These are phyloP conservation scores for Cistogaster globosa DNA, from an alignment of 2,888 invertebrate genomes.

Conservation along the genomic window DNA sequence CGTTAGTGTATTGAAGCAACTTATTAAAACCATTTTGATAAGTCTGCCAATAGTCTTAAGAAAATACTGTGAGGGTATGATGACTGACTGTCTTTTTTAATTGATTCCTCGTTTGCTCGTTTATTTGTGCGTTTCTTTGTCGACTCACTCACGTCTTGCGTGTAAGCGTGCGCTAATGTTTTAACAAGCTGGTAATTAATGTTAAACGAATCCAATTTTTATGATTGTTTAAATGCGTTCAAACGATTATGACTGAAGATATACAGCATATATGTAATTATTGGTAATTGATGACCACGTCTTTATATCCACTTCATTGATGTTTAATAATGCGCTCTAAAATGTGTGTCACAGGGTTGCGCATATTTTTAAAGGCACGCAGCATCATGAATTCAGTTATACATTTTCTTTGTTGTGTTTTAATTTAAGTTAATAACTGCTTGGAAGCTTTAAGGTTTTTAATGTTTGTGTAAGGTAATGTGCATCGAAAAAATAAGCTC, in stretches of 20 bases:
- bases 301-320: not conserved
- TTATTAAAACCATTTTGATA: constrained; percentile 66
- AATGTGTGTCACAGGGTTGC: constrained; percentile 67
- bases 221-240: constrained; percentile 11
- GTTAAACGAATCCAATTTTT: constrained; percentile 41
- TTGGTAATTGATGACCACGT: not conserved
- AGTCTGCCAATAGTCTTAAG: not conserved
- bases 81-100: not conserved
- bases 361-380: constrained; percentile 52
- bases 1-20: constrained; percentile 67
- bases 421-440: constrained; percentile 4
- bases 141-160: constrained; percentile 14
- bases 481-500: too few species aligned
- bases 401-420: not conserved
- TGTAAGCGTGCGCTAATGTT: constrained; percentile 31
- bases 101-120: not conserved
- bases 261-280: constrained; percentile 39
- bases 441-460: not conserved
- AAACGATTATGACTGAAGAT: constrained; percentile 25
- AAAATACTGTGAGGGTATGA: not conserved
- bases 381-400: constrained; percentile 17
- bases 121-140: not conserved
- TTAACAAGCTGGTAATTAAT: constrained; percentile 61
- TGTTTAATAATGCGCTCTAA: constrained; percentile 5
- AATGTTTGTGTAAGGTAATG: not conserved